These are phyloP conservation scores for Centropristis striata DNA, from an alignment of 2,113 vertebrate species.

Conservation along the genomic window DNA sequence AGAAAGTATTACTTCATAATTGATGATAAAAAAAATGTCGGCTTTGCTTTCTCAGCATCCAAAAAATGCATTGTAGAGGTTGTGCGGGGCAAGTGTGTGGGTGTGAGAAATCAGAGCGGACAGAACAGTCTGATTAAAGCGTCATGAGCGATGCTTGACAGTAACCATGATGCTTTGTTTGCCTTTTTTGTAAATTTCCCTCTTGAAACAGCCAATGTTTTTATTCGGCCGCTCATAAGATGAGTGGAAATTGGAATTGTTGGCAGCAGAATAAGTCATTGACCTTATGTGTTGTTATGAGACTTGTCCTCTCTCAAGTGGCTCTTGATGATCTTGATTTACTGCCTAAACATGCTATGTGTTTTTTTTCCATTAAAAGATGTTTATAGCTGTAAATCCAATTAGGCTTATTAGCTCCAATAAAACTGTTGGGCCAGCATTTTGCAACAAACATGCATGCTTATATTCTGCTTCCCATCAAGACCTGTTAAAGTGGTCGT, in stretches of 20 bases:
- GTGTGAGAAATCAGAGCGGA: constrained; percentile 46
- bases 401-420: not conserved
- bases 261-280: constrained; percentile 22
- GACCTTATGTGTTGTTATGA: constrained; percentile 47
- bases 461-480: constrained; percentile 24
- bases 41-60: not conserved
- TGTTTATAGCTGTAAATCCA: not conserved
- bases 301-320: constrained; percentile 17
- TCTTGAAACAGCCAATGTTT: constrained; percentile 33
- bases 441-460: constrained; percentile 9
- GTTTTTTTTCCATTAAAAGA: not conserved
- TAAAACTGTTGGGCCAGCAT: not conserved
- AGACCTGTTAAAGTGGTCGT: constrained; percentile 14
- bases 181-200: constrained; percentile 42
- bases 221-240: not conserved
- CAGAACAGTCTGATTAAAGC: constrained; percentile 28
- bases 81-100: constrained; percentile 25
- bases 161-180: constrained; percentile 42
- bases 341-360: not conserved
- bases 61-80: constrained; percentile 14
- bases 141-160: constrained; percentile 44
- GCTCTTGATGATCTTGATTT: constrained; percentile 7
- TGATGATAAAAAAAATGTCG: not conserved
- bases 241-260: constrained; percentile 14
- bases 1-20: constrained; percentile 76